Base-by-base conservation (phyloP, 2,113 vertebrate genomes). In the Xenus cinereus region DNA sequence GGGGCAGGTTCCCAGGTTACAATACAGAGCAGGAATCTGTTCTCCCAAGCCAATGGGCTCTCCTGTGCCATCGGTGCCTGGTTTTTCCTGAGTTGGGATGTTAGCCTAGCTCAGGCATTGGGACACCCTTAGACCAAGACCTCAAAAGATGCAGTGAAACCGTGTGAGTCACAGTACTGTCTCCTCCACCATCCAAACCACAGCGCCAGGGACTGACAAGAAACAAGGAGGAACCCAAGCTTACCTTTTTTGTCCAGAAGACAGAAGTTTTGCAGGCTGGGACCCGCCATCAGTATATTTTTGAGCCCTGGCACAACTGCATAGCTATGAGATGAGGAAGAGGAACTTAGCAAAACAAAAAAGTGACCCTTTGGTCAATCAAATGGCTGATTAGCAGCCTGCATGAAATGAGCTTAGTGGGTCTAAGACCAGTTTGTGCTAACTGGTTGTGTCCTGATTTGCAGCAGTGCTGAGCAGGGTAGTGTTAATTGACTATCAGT, bases 11-110 rank as follows among this genome's bases (percentile, higher is more conserved):
- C 64, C 69, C 11, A 9, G 39, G 12, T 68, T 27, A 79, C 43
- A 78, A 28, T 23, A 50, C 64, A 78, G n/a, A 32, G 35, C 32
- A 78, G 26, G 4, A 60, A 3, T 13, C 62, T 57, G 84, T 32
- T 66, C 46, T 67, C 46, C n/a, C 51, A 72, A 85, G 75, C 51
- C 33, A 57, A 3, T 2, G 27, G 23, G 12, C 13, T 75, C 37
- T 81, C 60, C 37, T n/a, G 19, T 1, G 7, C 16, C 62, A 4
- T 0, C 0, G 1, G 26, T 27, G 28, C 43, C 14, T 7, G 18
- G 32, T 32, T 91, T 63, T 84, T 46, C 27, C 86, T 27, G 3
- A 60, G n/a, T 7, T 68, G 35, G 53, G 19, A 64, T 56, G 46
- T 51, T n/a, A 84, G 76, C 10, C 23, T 12, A 68, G 30, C 14